Evolutionary conservation across 1,140 invertebrate genomes (phyloP).

Genomic region (Leptinotarsa lineolata): DNA sequence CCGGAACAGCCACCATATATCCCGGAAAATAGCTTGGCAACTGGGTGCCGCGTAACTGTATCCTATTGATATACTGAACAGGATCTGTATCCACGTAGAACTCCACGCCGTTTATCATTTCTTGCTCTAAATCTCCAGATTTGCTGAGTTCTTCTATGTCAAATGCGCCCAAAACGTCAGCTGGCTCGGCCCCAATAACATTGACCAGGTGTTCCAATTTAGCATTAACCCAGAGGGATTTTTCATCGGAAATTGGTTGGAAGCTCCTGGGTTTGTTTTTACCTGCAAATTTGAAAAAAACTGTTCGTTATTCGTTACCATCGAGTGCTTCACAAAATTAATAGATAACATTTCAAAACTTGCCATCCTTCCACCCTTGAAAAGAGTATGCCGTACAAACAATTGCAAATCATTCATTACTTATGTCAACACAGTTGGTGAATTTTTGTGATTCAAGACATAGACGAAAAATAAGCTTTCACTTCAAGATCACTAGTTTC

Average conservation of each 20-base stretch:
- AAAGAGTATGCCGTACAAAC: no score
- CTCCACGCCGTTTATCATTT: conserved; percentile 45
- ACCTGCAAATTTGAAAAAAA: neutral
- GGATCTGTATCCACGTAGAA: conserved; percentile 46
- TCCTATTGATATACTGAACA: conserved; percentile 44
- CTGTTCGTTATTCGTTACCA: no score
- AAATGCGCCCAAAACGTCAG: conserved; percentile 29
- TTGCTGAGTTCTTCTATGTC: conserved; percentile 38
- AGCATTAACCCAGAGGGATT: conserved; percentile 42
- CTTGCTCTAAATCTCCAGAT: conserved; percentile 34
- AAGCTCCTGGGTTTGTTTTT: conserved; percentile 31
- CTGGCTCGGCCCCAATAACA: conserved; percentile 48
- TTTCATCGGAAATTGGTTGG: conserved; percentile 38
- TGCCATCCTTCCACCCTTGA: no score
- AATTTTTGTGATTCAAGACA: no score
- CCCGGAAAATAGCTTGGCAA: conserved; percentile 51
- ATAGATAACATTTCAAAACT: no score
- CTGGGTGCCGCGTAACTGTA: conserved; percentile 49
- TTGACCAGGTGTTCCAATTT: conserved; percentile 37
- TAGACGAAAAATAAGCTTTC: no score
- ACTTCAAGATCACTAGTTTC: no score
- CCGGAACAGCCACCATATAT: conserved; percentile 44
- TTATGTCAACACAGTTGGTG: no score
- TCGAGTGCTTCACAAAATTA: no score
- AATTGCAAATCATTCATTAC: no score